Base-by-base conservation (phyloP, 2,888 invertebrate species). In the Julus scandinavius region DNA sequence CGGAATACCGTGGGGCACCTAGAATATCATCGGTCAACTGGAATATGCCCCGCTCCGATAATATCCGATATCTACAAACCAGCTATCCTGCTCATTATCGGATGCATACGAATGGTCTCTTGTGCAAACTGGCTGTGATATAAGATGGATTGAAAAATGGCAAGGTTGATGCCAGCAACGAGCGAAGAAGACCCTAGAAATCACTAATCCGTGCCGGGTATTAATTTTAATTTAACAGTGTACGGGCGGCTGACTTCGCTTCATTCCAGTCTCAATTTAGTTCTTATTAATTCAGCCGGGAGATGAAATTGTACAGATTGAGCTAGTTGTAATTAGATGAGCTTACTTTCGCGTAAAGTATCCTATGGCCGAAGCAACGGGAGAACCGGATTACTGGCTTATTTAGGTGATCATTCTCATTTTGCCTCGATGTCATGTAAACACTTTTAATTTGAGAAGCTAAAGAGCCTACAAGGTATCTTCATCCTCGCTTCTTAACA, bases 171-270 rank as follows among this genome's bases (percentile, higher is more conserved):
- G 63, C n/a, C n/a, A n/a, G 54, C 4, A 54, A 54, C 11, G 54
- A 54, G 63, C 54, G n/a, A 54, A 63, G 17, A 0, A 63, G 63
- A 63, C n/a, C 63, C 63, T 63, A 63, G n/a, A 63, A 63, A 63
- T 63, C 63, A 17, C 63, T 63, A 63, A 63, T 63, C 63, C 63
- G 63, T 63, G 2, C 63, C 11, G 63, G 63, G 63, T 63, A 63
- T 63, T 63, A 63, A 63, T 63, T 63, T 63, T 63, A 63, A 63
- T n/a, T 63, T 63, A 63, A 63, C 63, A 63, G n/a, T 2, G 63
- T 17, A 63, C 63, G 63, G 63, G n/a, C 63, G 63, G 63, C 63
- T 63, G 63, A 63, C 63, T 63, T 63, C 63, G n/a, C 63, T n/a
- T 63, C 11, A 63, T 63, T 63, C 63, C 63, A 17, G n/a, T 63